phyloP scores from a whole-genome alignment of 2,113 vertebrate species.

The Paradoxurus hermaphroditus region DNA sequence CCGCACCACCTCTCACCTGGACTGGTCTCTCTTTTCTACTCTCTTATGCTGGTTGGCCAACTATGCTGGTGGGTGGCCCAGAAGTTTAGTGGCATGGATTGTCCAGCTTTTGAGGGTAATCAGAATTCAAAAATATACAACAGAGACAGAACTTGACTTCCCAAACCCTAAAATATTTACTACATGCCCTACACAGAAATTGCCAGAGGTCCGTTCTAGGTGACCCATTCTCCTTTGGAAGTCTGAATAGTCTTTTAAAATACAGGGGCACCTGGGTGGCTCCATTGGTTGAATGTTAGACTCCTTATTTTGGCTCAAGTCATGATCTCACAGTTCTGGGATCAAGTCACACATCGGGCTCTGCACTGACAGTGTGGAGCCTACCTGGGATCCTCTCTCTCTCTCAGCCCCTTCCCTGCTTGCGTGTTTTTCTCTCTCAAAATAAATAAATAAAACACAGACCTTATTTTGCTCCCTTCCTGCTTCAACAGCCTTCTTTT shows the following conservation, averaged over 20 bases:
- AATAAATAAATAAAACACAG: background rate
- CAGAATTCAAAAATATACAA: background rate
- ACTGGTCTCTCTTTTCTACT: background rate
- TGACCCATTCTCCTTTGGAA: background rate
- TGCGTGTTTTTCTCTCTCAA: no score
- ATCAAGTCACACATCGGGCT: no score
- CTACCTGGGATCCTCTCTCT: no score
- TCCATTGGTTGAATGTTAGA: no score
- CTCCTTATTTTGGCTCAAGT: no score
- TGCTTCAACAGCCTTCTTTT: background rate
- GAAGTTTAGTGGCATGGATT: background rate
- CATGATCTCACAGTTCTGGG: no score
- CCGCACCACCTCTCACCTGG: background rate
- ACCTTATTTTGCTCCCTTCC: background rate
- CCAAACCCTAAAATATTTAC: background rate
- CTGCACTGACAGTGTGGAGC: no score
- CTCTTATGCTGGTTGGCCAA: background rate
- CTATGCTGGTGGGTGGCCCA: no score
- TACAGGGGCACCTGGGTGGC: no score
- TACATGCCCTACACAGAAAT: rapidly evolving
- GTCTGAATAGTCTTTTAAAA: background rate
- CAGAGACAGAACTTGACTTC: background rate
- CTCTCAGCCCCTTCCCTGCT: no score
- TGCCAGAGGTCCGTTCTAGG: background rate
- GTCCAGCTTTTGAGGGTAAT: background rate